Evolutionary conservation across 2,113 vertebrate species (phyloP), one percentile per base, ranked within the genome.

Genomic region (Pipa parva): DNA sequence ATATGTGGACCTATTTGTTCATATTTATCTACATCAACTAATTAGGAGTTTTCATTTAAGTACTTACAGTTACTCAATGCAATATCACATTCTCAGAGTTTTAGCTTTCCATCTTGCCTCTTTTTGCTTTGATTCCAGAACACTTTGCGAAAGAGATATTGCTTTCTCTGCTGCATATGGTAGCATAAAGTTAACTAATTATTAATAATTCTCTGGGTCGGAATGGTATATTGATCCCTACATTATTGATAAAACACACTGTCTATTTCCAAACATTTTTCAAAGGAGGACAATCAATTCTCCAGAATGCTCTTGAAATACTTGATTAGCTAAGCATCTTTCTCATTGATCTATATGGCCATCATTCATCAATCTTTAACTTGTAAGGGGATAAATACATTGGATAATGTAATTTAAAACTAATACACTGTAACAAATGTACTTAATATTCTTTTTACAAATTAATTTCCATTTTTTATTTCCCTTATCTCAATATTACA

Each of bases 191-290:
- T 5, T 42, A n/a, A 15, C 39, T n/a, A 42, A 42, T 42, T 42
- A 18, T 42, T 42, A 42, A 42, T 42, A n/a, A 42, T 42, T 42
- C 39, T 18, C 39, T 42, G 39, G 39, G 39, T 1, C 15, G 39
- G 5, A 42, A 42, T n/a, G 39, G 13, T 42, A 15, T 15, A 42
- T 42, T 42, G 39, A 42, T 42, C n/a, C 15, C 13, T 17, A 15
- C 39, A 18, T 2, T 18, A 42, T 42, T 42, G 7, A 42, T 42
- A 42, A 42, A 42, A 7, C 5, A 42, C 5, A 42, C 15, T n/a
- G n/a, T 42, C 39, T 42, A 42, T 42, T 42, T 42, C 17, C 39
- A 42, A 42, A 42, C 39, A 42, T 42, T 42, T 42, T 42, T 42
- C 39, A 42, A 5, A 42, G 17, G 11, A 42, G 39, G 39, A 42